These are phyloP conservation scores for Furnarius figulus DNA, from an alignment of 2,113 vertebrate species.

Conservation along the genomic window DNA sequence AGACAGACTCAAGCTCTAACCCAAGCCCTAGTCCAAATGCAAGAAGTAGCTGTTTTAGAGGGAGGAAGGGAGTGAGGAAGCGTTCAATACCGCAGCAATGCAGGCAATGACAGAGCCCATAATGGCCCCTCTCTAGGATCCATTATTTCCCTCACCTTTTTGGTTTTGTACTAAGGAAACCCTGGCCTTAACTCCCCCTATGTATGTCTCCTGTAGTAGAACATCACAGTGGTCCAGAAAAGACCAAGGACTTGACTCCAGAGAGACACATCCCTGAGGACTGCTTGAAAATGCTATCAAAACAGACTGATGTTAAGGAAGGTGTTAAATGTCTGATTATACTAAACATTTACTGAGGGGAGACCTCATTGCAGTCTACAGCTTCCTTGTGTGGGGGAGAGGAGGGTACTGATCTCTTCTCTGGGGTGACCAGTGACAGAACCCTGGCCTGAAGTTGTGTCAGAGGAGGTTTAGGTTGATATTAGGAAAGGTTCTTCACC, in stretches of 20 bases:
- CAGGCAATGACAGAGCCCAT: not conserved
- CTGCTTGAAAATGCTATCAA: not conserved
- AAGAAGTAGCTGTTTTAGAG: not conserved
- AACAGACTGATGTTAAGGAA: not conserved
- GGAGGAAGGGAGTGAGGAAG: not conserved
- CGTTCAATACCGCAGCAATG: not conserved
- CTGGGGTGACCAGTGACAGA: not conserved
- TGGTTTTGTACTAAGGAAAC: not conserved
- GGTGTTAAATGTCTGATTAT: not conserved
- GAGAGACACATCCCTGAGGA: not conserved
- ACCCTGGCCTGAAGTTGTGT: not conserved
- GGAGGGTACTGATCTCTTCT: not conserved
- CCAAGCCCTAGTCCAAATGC: not conserved
- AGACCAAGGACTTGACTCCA: not conserved
- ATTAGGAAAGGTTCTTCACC: not conserved
- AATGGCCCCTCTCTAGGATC: not conserved
- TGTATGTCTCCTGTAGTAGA: not conserved
- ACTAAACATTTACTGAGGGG: not conserved
- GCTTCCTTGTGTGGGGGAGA: not conserved
- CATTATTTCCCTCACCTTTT: not conserved
- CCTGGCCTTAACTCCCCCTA: not conserved
- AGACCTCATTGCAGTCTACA: not conserved
- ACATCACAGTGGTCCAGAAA: not conserved
- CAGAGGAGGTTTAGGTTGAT: not conserved
- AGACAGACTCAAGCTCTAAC: not conserved